Conservation (phyloP, 2,797 vertebrate species). For the Rhynchonycteris naso region DNA sequence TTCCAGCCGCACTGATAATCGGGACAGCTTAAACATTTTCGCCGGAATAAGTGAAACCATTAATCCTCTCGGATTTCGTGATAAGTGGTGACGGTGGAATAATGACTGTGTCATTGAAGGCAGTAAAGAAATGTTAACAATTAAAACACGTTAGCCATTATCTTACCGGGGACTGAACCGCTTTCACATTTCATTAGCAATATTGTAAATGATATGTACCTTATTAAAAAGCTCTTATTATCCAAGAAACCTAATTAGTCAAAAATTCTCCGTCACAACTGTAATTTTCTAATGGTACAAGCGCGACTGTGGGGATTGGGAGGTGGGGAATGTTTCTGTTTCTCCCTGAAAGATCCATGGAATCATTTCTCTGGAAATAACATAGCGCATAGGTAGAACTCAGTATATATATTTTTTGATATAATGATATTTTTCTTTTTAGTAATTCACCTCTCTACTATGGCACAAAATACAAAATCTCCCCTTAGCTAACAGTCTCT, state of each 20-base stretch:
- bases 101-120: conserved; percentile 98
- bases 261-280: conserved; percentile 86
- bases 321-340: conserved; percentile 71
- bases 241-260: conserved; percentile 91
- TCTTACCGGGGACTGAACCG: conserved; percentile 88
- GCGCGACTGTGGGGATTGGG: conserved; percentile 73
- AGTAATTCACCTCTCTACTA: background rate
- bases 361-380: background rate
- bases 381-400: background rate
- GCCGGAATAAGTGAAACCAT: conserved; percentile 99
- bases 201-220: conserved; percentile 92
- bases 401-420: background rate
- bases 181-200: conserved; percentile 94
- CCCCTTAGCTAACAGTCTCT: background rate
- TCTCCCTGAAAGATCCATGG: conserved; percentile 69
- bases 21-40: conserved; percentile 99
- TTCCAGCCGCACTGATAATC: conserved; percentile 99
- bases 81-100: conserved; percentile 99
- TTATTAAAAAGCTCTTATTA: conserved; percentile 92
- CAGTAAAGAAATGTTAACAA: conserved; percentile 96
- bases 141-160: conserved; percentile 98
- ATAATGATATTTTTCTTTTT: conserved; percentile 37
- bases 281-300: conserved; percentile 87
- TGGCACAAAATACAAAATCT: background rate
- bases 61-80: conserved; percentile 98